These are phyloP conservation scores for Sylvia borin DNA, from an alignment of 2,797 vertebrate species.

Conservation along the genomic window DNA sequence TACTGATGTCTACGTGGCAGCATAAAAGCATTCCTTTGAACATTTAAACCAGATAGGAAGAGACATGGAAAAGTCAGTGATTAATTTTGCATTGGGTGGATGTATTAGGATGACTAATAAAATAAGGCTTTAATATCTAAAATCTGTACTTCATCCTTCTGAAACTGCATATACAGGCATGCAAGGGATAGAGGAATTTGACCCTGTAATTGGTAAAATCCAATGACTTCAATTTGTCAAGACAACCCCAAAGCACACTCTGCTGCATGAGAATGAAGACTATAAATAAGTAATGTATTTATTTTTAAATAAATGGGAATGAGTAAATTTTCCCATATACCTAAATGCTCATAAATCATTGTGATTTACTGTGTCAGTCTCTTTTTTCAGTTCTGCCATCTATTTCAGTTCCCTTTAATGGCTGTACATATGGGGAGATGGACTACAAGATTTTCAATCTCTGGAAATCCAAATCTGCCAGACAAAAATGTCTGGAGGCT, in stretches of 20 bases:
- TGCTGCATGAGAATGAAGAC: constrained; percentile 1
- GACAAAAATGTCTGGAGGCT: background rate
- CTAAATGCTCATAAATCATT: constrained; percentile 29
- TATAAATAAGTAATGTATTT: constrained; percentile 31
- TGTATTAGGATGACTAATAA: background rate
- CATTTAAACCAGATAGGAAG: background rate
- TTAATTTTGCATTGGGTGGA: background rate
- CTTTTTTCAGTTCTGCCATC: constrained; percentile 15
- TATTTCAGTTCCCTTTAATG: constrained; percentile 20
- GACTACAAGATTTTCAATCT: constrained; percentile 20
- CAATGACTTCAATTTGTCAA: constrained; percentile 15
- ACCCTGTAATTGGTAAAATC: constrained; percentile 20
- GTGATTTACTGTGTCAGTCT: constrained; percentile 13
- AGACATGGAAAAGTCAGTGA: background rate
- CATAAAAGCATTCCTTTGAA: background rate
- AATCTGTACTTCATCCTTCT: background rate
- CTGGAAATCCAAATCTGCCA: constrained; percentile 22
- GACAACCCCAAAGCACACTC: background rate
- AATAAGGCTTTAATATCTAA: background rate
- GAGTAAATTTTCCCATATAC: background rate
- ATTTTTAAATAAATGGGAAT: constrained; percentile 37
- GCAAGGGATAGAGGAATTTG: background rate
- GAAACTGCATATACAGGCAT: background rate
- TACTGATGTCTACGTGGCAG: background rate
- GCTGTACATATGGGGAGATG: background rate